Conservation (phyloP, 1,140 invertebrate genomes). For the Leptinotarsa defecta region DNA sequence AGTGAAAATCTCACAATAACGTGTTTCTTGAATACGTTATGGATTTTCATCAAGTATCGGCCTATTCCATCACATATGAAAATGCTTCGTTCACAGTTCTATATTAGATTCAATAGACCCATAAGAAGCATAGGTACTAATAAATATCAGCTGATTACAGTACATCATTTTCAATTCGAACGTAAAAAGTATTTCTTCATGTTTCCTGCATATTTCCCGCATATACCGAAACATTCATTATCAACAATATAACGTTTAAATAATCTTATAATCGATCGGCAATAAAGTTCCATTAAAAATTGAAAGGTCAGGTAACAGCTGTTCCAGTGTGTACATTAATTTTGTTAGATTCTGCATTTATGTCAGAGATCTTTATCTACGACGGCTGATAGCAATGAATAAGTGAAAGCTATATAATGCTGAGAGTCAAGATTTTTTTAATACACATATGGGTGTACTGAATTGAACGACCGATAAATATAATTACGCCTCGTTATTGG, state of each 20-base stretch:
- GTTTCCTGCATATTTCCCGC: no score
- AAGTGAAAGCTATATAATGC: neutral
- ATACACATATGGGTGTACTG: conserved; percentile 2
- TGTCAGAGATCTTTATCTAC: conserved; percentile 8
- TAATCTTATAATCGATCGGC: neutral
- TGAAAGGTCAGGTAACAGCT: neutral
- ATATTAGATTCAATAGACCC: no score
- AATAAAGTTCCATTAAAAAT: neutral
- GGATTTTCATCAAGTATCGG: no score
- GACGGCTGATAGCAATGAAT: neutral
- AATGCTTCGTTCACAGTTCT: no score
- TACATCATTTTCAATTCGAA: no score
- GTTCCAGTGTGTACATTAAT: neutral
- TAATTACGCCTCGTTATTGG: neutral
- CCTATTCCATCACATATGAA: no score
- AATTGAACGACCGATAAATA: neutral
- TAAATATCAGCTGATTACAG: no score
- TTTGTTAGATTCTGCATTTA: conserved; percentile 6
- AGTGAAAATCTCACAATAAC: no score
- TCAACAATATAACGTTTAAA: neutral
- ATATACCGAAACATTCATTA: neutral
- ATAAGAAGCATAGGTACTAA: no score
- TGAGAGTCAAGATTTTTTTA: neutral
- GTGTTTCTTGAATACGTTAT: no score
- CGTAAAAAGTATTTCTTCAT: no score